Base-by-base conservation (phyloP, 2,797 vertebrate genomes). In the Eleutherodactylus coqui region DNA sequence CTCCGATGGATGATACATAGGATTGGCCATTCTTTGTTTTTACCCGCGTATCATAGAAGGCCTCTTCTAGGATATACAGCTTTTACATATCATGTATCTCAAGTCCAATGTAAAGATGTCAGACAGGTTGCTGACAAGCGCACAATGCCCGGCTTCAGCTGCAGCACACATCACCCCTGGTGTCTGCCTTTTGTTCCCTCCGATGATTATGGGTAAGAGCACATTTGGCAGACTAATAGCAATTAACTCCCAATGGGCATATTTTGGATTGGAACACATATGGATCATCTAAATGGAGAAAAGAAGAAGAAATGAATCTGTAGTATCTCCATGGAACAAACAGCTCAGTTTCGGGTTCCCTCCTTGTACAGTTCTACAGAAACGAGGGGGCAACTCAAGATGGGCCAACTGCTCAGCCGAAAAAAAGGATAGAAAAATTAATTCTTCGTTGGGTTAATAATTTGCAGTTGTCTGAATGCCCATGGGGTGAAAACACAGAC, bases 201-300 rank as follows among this genome's bases (percentile, higher is more conserved):
- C 38, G 53, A 38, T 60, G 17, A 58, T 58, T 41, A 58, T 24
- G 47, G 8, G 13, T 51, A 62, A 75, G 29, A 75, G 16, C 36
- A 34, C 55, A 69, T 34, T 81, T 32, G 32, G 53, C 70, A 62
- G 81, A 51, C 19, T 75, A 41, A 8, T 62, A 9, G 82, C 45
- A 45, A 75, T 34, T 3, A 75, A 60, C 53, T 47, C 41, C 70
- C 53, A 32, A 62, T 60, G 24, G 51, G 82, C n/a, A 47, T 62
- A 62, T 53, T n/a, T 81, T 70, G 24, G 64, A 34, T n/a, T 47
- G 32, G 32, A 82, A 27, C 62, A 69, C 79, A 70, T 36, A 82
- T 70, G 62, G 62, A 34, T 70, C 45, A 70, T 70, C 29, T 16
- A 69, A 36, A 36, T 70, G 3, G 45, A 38, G 43, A 34, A 49